A percentile compares a stretch with the other conserved stretches of the same genome.
Evolutionary conservation across 2,113 vertebrate species (phyloP).

Genomic region (Leiothrix lutea): DNA sequence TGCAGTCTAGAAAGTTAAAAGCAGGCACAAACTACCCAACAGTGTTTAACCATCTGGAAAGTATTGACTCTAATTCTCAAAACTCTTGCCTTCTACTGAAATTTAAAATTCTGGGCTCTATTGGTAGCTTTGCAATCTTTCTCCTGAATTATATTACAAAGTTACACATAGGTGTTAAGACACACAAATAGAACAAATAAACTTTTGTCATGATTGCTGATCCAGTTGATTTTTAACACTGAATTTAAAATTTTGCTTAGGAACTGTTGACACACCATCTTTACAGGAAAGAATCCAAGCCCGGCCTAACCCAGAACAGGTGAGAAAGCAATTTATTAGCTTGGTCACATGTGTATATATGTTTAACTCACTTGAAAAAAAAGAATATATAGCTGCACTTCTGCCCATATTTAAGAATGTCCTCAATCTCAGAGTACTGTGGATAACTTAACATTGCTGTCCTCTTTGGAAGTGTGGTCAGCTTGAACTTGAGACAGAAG

Average conservation of each 20-base stretch:
- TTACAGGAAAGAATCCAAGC: constrained; percentile 87
- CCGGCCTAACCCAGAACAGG: constrained; percentile 86
- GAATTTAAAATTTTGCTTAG: constrained; percentile 63
- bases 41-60: neutral
- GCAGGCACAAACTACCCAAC: neutral
- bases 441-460: neutral
- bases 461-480: neutral
- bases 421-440: neutral
- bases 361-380: neutral
- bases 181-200: neutral
- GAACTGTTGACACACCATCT: constrained; percentile 92
- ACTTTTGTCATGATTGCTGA: neutral
- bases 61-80: neutral
- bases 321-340: constrained; percentile 41
- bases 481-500: neutral
- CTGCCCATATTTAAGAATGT: neutral
- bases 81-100: neutral
- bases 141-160: neutral
- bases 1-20: neutral
- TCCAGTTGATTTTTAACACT: neutral
- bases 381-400: neutral
- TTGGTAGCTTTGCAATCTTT: neutral
- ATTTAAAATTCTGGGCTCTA: neutral
- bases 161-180: neutral
- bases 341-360: neutral